Percentiles rank a stretch among this genome's conserved stretches.
phyloP scores from a whole-genome alignment of 1,140 invertebrate genomes.

The Bombus polaris region DNA sequence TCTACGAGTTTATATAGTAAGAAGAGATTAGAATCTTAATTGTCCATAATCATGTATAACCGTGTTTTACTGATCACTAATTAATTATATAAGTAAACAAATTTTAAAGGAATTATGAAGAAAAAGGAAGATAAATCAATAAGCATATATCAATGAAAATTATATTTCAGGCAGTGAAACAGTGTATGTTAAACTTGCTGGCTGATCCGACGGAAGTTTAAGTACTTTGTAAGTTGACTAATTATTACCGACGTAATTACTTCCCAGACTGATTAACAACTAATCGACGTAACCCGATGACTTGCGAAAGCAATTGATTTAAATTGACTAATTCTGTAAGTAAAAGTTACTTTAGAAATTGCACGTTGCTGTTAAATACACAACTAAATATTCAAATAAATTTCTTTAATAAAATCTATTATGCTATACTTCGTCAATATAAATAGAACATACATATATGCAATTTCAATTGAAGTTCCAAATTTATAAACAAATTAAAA shows the following conservation, averaged over 20 bases:
- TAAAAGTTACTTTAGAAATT: neutral
- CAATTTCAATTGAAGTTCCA: too few species aligned
- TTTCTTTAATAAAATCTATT: too few species aligned
- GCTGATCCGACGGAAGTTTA: neutral
- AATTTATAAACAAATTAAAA: too few species aligned
- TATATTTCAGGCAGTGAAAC: neutral
- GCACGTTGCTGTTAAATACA: too few species aligned
- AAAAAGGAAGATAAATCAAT: neutral
- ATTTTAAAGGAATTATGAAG: neutral
- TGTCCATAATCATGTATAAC: neutral
- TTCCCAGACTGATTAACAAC: slow-evolving; percentile 3
- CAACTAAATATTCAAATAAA: too few species aligned
- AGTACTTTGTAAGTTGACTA: neutral
- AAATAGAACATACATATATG: too few species aligned
- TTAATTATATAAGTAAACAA: too few species aligned
- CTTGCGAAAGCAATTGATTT: neutral
- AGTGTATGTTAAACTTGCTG: neutral
- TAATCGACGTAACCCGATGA: neutral
- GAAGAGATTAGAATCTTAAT: neutral
- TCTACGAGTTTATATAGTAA: neutral
- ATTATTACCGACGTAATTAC: slow-evolving; percentile 9
- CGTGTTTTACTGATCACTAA: neutral
- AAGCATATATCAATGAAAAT: neutral
- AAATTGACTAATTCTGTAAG: neutral
- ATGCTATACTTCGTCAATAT: too few species aligned